Evolutionary conservation across 2,113 vertebrate species (phyloP).

Genomic region (Prochilodus magdalenae): DNA sequence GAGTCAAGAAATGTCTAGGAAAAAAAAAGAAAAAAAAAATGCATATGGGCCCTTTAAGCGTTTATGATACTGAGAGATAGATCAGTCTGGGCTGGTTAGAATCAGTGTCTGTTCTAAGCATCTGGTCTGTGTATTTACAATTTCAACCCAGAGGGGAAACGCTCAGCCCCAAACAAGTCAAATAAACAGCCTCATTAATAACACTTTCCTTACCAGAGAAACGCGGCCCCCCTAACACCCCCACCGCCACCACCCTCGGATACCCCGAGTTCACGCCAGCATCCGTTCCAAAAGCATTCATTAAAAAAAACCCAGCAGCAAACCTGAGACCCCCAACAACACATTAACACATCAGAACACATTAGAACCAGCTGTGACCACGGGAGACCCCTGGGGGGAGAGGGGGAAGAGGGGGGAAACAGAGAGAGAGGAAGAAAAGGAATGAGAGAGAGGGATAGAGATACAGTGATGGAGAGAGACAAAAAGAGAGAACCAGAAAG

Average conservation of each 20-base stretch:
- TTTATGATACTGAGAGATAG: background rate
- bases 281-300: conserved; percentile 73
- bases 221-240: background rate
- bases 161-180: background rate
- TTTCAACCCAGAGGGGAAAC: conserved; percentile 8
- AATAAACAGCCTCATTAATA: conserved; percentile 47
- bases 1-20: too few species aligned
- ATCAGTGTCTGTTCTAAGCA: conserved; percentile 27
- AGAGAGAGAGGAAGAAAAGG: background rate
- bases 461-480: background rate
- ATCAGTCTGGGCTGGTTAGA: conserved; percentile 34
- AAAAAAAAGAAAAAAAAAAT: too few species aligned
- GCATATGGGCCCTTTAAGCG: too few species aligned
- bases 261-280: conserved; percentile 48
- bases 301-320: conserved; percentile 59
- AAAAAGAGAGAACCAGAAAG: background rate
- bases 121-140: conserved; percentile 7
- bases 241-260: background rate
- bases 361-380: conserved; percentile 85
- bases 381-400: conserved; percentile 73
- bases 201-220: conserved; percentile 18
- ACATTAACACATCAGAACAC: conserved; percentile 77
- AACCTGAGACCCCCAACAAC: conserved; percentile 78
- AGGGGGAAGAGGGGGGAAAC: conserved; percentile 66
- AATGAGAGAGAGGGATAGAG: conserved; percentile 16